phyloP scores from a whole-genome alignment of 2,797 vertebrate genomes.

The Prunella strophiata region DNA sequence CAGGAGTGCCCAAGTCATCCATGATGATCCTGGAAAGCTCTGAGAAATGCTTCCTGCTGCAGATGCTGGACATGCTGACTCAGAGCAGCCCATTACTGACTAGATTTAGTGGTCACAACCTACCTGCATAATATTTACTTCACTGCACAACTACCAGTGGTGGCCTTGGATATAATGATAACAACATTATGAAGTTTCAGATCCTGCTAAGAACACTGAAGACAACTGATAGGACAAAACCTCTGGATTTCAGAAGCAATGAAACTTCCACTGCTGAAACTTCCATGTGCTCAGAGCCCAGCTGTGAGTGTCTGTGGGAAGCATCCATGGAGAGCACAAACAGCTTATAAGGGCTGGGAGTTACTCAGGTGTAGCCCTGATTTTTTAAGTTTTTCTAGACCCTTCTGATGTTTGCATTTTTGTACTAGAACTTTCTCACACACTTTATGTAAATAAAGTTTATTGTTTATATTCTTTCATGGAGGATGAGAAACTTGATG shows the following conservation, averaged over 20 bases:
- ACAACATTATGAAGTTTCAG: no score
- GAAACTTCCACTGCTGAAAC: background rate
- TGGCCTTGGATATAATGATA: background rate
- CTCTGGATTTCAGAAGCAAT: background rate
- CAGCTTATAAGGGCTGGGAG: background rate
- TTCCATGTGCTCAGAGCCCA: background rate
- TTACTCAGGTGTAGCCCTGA: background rate
- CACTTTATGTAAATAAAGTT: no score
- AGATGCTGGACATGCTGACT: background rate
- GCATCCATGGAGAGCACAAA: background rate
- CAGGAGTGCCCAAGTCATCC: background rate
- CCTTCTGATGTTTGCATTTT: no score
- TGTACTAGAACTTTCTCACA: no score
- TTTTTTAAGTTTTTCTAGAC: no score
- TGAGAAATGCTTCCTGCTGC: background rate
- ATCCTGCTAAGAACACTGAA: background rate
- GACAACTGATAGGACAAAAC: background rate
- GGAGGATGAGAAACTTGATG: no score
- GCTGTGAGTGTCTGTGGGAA: background rate
- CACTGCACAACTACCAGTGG: background rate
- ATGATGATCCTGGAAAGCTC: background rate
- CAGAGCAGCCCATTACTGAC: background rate
- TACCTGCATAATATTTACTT: background rate
- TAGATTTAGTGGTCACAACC: background rate
- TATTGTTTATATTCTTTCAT: no score